Percentiles rank a stretch among this genome's conserved stretches.
Evolutionary conservation across 2,113 vertebrate species (phyloP).

Genomic region (Mixornis gularis): DNA sequence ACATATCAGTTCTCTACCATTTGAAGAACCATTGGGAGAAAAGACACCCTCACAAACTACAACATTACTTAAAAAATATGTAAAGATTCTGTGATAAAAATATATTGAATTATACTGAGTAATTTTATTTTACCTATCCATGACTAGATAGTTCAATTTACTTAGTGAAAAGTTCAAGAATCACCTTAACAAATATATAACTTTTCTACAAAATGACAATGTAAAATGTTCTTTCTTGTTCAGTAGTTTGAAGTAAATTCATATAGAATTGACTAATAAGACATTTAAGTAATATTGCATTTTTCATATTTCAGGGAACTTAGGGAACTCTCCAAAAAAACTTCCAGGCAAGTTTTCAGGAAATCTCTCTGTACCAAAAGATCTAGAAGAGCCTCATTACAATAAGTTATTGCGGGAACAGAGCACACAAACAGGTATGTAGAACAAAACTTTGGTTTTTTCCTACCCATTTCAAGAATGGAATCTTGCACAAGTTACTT

Average conservation of each 20-base stretch:
- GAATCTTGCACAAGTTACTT: not conserved
- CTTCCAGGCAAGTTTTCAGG: not conserved
- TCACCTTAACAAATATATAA: not conserved
- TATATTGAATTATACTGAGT: not conserved
- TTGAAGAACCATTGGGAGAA: not conserved
- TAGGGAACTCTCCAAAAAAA: not conserved
- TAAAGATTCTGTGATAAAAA: not conserved
- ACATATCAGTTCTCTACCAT: not conserved
- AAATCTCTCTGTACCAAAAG: not conserved
- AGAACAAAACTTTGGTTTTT: rapidly evolving
- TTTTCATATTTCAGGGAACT: not conserved
- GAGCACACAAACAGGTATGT: rapidly evolving
- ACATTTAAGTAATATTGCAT: not conserved
- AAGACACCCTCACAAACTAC: rapidly evolving
- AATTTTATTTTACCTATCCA: not conserved
- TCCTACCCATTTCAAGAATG: not conserved
- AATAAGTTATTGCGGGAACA: not conserved
- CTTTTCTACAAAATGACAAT: not conserved
- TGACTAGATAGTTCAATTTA: not conserved
- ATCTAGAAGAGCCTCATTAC: not conserved
- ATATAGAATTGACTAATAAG: not conserved
- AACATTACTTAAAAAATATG: not conserved
- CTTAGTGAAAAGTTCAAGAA: not conserved
- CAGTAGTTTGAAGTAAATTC: constrained; percentile 21
- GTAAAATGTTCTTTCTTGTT: not conserved